Conservation (phyloP, 2,888 invertebrate species). For the Lasius fuliginosus region DNA sequence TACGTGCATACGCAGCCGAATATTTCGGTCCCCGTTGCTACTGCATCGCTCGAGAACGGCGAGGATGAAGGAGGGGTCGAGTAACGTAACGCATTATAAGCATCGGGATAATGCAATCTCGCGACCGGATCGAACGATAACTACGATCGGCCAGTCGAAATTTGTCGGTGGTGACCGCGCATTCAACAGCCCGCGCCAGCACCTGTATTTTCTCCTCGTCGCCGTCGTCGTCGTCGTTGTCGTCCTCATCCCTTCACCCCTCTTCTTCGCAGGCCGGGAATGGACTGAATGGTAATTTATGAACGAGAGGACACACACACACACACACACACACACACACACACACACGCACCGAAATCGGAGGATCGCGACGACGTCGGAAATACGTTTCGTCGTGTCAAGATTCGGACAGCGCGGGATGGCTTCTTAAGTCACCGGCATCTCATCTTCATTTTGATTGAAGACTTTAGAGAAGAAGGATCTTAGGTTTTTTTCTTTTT, state of each 20-base stretch:
- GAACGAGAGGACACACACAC: slow-evolving; percentile 4
- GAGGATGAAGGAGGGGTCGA: slow-evolving; percentile 46
- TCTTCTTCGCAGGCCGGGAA: slow-evolving; percentile 17
- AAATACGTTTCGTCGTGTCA: background rate
- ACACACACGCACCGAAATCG: slow-evolving; percentile 26
- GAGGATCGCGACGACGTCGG: slow-evolving; percentile 2
- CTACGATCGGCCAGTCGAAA: slow-evolving; percentile 79
- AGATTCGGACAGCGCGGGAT: background rate
- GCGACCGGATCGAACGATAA: slow-evolving; percentile 79
- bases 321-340: background rate
- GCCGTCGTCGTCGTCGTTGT: background rate
- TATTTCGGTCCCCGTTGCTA: slow-evolving; percentile 61
- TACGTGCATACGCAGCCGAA: slow-evolving; percentile 68
- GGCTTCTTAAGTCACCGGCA: background rate
- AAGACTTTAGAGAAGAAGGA: background rate
- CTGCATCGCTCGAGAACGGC: slow-evolving; percentile 29
- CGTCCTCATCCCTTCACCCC: slow-evolving; percentile 22
- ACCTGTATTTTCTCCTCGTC: slow-evolving; percentile 59
- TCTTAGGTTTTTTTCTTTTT: background rate
- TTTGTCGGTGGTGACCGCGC: slow-evolving; percentile 75
- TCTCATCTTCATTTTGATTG: slow-evolving; percentile 7
- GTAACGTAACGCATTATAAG: slow-evolving; percentile 76
- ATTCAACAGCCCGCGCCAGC: slow-evolving; percentile 54
- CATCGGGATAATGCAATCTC: slow-evolving; percentile 81
- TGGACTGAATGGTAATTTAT: slow-evolving; percentile 30